Evolutionary conservation across 2,888 invertebrate species (phyloP).

Genomic region (Papilio gigon): DNA sequence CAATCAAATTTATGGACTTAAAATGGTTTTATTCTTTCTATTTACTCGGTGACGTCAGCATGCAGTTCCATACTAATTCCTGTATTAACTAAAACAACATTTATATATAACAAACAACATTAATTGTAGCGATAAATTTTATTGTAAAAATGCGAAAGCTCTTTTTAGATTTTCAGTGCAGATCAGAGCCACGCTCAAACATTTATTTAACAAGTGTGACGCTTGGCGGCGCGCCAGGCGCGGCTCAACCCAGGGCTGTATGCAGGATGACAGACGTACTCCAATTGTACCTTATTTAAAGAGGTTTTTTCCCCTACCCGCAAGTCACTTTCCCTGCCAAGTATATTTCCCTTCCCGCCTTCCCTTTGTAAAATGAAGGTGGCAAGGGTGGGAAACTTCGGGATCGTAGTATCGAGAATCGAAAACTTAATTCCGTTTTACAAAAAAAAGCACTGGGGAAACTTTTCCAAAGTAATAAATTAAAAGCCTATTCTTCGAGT

Average conservation of each 20-base stretch:
- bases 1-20: too few relatives aligned
- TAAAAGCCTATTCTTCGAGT: conserved; percentile 6
- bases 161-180: background rate
- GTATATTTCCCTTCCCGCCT: too few relatives aligned
- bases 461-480: background rate
- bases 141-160: conserved; percentile 6
- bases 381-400: too few relatives aligned
- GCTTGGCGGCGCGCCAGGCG: conserved; percentile 26
- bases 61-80: too few relatives aligned
- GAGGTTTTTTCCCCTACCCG: too few relatives aligned
- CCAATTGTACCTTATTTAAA: conserved; percentile 2
- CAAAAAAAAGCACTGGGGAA: background rate
- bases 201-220: conserved; percentile 29
- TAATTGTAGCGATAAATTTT: background rate
- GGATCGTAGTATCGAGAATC: background rate
- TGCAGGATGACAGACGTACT: background rate
- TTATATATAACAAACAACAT: background rate
- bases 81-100: too few relatives aligned
- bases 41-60: too few relatives aligned
- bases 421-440: background rate
- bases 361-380: too few relatives aligned
- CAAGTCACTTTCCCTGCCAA: too few relatives aligned
- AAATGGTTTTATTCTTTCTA: too few relatives aligned
- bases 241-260: background rate
- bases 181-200: conserved; percentile 3